Conservation (phyloP, 2,113 vertebrate genomes). For the human region GRCh38 chr7:148480501-148481000, state of each 20-base stretch:
- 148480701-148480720: not conserved
- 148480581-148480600: too few relatives aligned
- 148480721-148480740: not conserved
- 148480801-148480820: not conserved
- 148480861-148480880: not conserved
- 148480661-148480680: not conserved
- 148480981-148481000: not conserved
- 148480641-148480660: not conserved
- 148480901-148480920: accelerated
- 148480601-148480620: not conserved
- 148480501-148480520: not conserved
- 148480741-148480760: not conserved
- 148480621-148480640: too few relatives aligned
- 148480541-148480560: not conserved
- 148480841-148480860: not conserved
- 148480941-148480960: not conserved
- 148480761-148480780: not conserved
- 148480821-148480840: not conserved
- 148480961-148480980: not conserved
- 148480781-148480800: not conserved
- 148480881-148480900: not conserved
- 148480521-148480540: not conserved
- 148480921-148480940: not conserved
- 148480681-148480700: accelerated
- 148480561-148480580: not conserved